Conservation (phyloP, 2,888 invertebrate species). For the Bunonema sp. region DNA sequence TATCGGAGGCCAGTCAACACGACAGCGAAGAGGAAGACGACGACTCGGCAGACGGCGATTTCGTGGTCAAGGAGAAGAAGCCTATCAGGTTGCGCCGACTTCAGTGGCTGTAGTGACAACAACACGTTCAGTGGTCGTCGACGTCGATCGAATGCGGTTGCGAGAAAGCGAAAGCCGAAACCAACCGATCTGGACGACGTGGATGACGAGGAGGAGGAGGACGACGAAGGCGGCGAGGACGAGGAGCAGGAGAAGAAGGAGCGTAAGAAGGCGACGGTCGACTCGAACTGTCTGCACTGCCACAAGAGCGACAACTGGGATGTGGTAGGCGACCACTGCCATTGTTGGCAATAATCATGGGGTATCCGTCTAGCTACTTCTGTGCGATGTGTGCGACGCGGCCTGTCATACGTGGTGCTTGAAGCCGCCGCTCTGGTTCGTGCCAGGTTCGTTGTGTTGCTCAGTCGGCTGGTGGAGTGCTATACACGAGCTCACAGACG, state of each 20-base stretch:
- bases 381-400: constrained; percentile 78
- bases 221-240: constrained; percentile 12
- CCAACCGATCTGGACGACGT: constrained; percentile 11
- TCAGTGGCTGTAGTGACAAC: neutral
- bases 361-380: constrained; percentile 57
- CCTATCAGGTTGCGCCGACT: neutral
- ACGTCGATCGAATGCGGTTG: constrained; percentile 3
- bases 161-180: constrained; percentile 7
- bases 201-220: constrained; percentile 13
- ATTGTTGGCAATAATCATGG: neutral
- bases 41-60: constrained; percentile 17
- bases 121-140: neutral
- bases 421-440: constrained; percentile 71
- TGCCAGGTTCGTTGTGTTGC: too few relatives aligned
- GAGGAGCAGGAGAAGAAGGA: constrained; percentile 43
- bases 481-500: too few relatives aligned
- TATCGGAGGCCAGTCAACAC: constrained; percentile 48
- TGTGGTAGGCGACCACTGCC: constrained; percentile 51
- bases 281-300: constrained; percentile 74
- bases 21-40: constrained; percentile 67
- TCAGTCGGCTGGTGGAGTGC: too few relatives aligned
- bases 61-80: constrained; percentile 3
- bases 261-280: constrained; percentile 46
- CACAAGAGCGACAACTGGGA: constrained; percentile 79
- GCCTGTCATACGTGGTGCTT: constrained; percentile 91